Evolutionary conservation across 2,797 vertebrate species (phyloP).

Genomic region (Cyprinella venusta): DNA sequence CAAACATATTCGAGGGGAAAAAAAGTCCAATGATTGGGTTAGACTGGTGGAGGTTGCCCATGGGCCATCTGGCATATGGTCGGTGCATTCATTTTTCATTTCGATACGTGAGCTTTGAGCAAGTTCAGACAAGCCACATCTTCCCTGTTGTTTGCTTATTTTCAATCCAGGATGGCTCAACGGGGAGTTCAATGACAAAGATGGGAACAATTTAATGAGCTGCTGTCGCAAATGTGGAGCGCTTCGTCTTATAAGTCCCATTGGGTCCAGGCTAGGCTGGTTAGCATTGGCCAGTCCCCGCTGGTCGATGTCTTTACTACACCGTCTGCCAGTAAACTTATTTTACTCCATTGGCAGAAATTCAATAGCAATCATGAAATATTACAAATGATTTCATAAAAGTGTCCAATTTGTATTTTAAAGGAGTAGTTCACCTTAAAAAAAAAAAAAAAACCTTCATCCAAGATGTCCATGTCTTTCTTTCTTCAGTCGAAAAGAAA

Average conservation of each 20-base stretch:
- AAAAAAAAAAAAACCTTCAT: too few species aligned
- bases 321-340: background rate
- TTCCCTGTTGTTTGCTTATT: conserved; percentile 34
- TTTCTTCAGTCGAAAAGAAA: too few species aligned
- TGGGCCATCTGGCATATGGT: conserved; percentile 34
- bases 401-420: background rate
- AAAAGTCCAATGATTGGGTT: conserved; percentile 34
- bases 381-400: background rate
- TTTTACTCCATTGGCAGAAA: background rate
- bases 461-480: too few species aligned
- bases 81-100: conserved; percentile 35
- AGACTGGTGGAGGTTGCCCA: conserved; percentile 40
- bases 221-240: conserved; percentile 21
- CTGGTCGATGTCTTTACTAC: background rate
- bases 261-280: background rate
- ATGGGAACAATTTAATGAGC: conserved; percentile 47
- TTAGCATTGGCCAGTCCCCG: background rate
- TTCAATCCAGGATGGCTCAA: conserved; percentile 38
- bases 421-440: too few species aligned
- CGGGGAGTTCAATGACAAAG: conserved; percentile 16
- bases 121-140: background rate
- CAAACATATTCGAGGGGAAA: conserved; percentile 23
- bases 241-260: conserved; percentile 5
- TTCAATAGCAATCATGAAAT: background rate
- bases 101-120: conserved; percentile 33